Percentiles rank a stretch among this genome's conserved stretches.
phyloP scores from a whole-genome alignment of 2,113 vertebrate genomes.

The Quiscalus mexicanus region DNA sequence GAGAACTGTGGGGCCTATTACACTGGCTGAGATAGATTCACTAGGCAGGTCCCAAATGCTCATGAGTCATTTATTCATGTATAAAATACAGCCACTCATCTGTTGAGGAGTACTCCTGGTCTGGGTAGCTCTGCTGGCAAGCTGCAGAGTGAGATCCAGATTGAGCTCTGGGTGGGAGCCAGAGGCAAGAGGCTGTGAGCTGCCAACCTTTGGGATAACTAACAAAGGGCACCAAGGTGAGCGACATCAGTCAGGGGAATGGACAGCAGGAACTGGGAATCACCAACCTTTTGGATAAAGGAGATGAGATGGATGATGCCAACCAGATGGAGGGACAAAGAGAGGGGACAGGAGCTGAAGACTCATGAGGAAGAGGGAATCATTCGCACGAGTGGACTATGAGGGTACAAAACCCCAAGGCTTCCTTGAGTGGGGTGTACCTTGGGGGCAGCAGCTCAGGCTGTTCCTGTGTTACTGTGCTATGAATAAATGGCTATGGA shows the following conservation, averaged over 20 bases:
- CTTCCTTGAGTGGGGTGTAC: not conserved
- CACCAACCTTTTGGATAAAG: fast-evolving
- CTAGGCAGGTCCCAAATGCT: not conserved
- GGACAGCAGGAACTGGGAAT: not conserved
- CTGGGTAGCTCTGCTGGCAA: fast-evolving
- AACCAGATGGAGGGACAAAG: not conserved
- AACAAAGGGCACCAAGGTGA: too few species aligned
- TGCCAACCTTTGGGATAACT: not conserved
- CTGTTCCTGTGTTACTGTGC: not conserved
- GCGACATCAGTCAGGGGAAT: not conserved
- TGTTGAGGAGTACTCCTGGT: not conserved
- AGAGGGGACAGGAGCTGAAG: not conserved
- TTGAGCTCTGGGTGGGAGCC: not conserved
- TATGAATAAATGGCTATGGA: not conserved
- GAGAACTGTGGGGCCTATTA: fast-evolving
- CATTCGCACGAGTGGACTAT: fast-evolving
- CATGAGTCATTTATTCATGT: not conserved
- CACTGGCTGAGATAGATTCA: not conserved
- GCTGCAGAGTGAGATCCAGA: not conserved
- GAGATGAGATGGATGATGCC: fast-evolving
- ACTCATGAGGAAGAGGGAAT: fast-evolving
- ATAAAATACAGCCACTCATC: not conserved
- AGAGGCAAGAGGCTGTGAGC: not conserved
- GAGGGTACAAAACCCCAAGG: not conserved
- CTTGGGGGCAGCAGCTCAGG: fast-evolving